phyloP scores from a whole-genome alignment of 2,797 vertebrate genomes.

The Mallotus villosus region DNA sequence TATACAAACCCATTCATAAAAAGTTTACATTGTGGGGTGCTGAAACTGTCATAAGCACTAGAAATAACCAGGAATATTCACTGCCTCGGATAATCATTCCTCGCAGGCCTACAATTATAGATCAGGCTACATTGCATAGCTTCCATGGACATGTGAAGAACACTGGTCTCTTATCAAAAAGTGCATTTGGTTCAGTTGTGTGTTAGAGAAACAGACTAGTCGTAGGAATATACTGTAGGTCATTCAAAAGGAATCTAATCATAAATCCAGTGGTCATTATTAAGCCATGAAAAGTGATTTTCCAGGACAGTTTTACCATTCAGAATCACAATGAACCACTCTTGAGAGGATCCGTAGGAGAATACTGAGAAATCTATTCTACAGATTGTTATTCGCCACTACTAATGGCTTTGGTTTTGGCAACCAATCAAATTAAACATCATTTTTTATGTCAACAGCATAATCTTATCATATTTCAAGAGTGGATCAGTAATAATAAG shows the following conservation, averaged over 20 bases:
- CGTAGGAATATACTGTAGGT: not conserved
- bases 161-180: slow-evolving; percentile 49
- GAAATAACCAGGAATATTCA: not conserved
- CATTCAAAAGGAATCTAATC: not conserved
- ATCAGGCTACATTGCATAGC: slow-evolving; percentile 75
- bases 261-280: not conserved
- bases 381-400: not conserved
- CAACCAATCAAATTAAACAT: not conserved
- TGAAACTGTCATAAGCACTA: slow-evolving; percentile 7
- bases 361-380: not conserved
- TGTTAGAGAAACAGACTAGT: not conserved
- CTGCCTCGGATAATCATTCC: not conserved
- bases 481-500: not conserved
- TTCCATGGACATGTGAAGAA: slow-evolving; percentile 59
- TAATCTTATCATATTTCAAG: not conserved
- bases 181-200: slow-evolving; percentile 50
- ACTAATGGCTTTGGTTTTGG: not conserved
- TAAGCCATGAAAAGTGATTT: not conserved
- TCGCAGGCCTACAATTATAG: not conserved
- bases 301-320: not conserved
- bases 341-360: not conserved
- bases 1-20: slow-evolving; percentile 72
- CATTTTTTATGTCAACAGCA: not conserved
- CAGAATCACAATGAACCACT: not conserved
- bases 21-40: slow-evolving; percentile 57